These are phyloP conservation scores for Alviniconcha strummeri DNA, from an alignment of 2,888 invertebrate species.

Conservation along the genomic window DNA sequence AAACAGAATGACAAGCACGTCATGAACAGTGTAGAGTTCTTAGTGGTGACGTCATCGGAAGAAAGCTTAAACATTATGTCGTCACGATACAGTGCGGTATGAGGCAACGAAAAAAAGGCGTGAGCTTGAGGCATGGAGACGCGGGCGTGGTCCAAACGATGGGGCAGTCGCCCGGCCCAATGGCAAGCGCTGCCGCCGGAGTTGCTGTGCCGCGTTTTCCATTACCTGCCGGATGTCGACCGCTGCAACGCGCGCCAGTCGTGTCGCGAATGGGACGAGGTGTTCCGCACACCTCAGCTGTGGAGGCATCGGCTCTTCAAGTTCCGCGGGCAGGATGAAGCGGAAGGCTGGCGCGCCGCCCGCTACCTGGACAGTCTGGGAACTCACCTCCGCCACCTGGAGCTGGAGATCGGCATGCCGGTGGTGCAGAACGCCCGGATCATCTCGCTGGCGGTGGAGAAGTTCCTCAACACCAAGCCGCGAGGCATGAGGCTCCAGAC, in stretches of 20 bases:
- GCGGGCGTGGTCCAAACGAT: background rate
- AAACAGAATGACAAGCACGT: too few relatives aligned
- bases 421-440: slow-evolving; percentile 11
- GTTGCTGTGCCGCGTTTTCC: slow-evolving; percentile 5
- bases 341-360: slow-evolving; percentile 7
- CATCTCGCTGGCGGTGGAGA: slow-evolving; percentile 21
- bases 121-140: slow-evolving; percentile 4
- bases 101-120: slow-evolving; percentile 9
- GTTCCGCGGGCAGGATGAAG: background rate
- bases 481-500: slow-evolving; percentile 9
- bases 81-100: background rate
- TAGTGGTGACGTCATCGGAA: too few relatives aligned
- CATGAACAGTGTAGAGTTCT: too few relatives aligned
- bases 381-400: slow-evolving; percentile 10
- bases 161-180: background rate
- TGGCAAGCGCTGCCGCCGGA: slow-evolving; percentile 22
- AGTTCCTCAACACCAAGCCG: slow-evolving; percentile 11
- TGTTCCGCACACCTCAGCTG: slow-evolving; percentile 20
- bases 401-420: slow-evolving; percentile 24
- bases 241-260: slow-evolving; percentile 15
- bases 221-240: slow-evolving; percentile 11
- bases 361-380: slow-evolving; percentile 21
- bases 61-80: too few relatives aligned
- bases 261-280: slow-evolving; percentile 17
- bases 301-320: slow-evolving; percentile 13